Evolutionary conservation across 2,888 invertebrate species (phyloP).

Genomic region (Drosophila kokeensis): DNA sequence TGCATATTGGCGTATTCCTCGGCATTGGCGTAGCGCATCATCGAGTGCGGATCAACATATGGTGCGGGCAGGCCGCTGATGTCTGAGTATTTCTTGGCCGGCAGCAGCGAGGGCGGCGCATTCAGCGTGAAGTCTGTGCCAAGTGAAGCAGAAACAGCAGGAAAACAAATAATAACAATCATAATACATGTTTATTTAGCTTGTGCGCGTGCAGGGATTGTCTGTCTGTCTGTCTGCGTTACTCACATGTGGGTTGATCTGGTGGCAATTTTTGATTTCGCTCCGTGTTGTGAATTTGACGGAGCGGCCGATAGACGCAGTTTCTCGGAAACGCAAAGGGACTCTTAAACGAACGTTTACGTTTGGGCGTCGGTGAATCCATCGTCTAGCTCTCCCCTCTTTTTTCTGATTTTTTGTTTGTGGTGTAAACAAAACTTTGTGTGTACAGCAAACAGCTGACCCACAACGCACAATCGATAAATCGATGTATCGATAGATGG

Average conservation of each 20-base stretch:
- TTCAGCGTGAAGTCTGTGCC: conserved; percentile 93
- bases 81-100: conserved; percentile 97
- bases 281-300: conserved; percentile 67
- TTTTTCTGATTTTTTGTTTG: not conserved
- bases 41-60: conserved; percentile 96
- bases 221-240: not conserved
- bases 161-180: not conserved
- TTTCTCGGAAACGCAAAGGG: conserved; percentile 60
- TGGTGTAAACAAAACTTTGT: conserved; percentile 6
- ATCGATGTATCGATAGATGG: not conserved
- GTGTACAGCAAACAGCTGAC: conserved; percentile 9
- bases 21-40: conserved; percentile 92
- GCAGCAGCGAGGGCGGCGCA: conserved; percentile 95
- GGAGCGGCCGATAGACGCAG: conserved; percentile 62
- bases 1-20: conserved; percentile 95
- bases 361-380: conserved; percentile 27
- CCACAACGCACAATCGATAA: conserved; percentile 6
- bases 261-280: conserved; percentile 50
- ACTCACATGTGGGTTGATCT: conserved; percentile 58
- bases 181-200: conserved; percentile 5
- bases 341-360: conserved; percentile 51
- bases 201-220: not conserved
- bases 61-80: conserved; percentile 94
- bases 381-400: not conserved
- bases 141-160: conserved; percentile 39